These are phyloP conservation scores for Lagopus leucura DNA, from an alignment of 2,113 vertebrate genomes.

Conservation along the genomic window DNA sequence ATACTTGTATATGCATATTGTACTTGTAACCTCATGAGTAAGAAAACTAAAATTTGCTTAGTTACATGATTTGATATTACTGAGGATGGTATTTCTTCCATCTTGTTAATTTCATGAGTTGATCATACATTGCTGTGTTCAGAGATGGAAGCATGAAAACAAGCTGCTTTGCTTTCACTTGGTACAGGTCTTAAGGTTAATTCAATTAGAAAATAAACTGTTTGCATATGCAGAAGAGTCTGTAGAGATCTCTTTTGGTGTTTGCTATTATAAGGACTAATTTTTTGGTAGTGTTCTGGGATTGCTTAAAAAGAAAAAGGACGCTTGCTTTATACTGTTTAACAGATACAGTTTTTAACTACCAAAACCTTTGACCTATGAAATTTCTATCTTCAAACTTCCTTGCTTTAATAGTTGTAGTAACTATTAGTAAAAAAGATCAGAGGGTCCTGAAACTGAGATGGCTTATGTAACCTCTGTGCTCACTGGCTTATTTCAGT, in stretches of 20 bases:
- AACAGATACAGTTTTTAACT: constrained; percentile 79
- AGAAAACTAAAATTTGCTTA: not conserved
- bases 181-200: not conserved
- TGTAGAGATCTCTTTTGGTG: not conserved
- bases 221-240: not conserved
- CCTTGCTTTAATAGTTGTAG: constrained; percentile 48
- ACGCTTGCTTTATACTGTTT: constrained; percentile 83
- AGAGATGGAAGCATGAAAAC: not conserved
- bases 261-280: constrained; percentile 43
- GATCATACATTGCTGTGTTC: not conserved
- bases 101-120: not conserved
- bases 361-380: constrained; percentile 61
- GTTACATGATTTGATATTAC: not conserved
- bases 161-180: not conserved
- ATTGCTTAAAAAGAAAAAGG: constrained; percentile 83
- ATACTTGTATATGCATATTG: not conserved
- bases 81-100: not conserved
- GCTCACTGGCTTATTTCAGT: constrained; percentile 16
- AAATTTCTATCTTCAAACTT: constrained; percentile 59
- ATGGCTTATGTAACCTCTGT: constrained; percentile 46
- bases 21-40: not conserved
- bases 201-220: constrained; percentile 10
- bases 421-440: constrained; percentile 58
- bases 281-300: constrained; percentile 64
- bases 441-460: not conserved